Base-by-base conservation (phyloP, 64 coral and sea anemone species). In the Montipora cactus region DNA sequence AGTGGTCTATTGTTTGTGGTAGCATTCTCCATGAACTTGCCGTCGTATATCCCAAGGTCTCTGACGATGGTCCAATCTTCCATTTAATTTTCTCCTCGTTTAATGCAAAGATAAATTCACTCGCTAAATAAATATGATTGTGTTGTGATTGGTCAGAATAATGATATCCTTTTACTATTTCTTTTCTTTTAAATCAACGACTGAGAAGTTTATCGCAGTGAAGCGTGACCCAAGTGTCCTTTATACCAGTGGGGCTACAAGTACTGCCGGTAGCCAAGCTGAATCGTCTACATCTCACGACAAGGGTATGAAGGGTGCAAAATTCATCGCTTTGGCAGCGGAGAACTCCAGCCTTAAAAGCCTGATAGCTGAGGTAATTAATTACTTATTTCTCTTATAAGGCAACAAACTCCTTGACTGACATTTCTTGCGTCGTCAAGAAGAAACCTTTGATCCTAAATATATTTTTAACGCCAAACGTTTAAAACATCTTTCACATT, bases 281-380 rank as follows among this genome's bases (percentile, higher is more conserved):
- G 86, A 96, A 16, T 93, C 95, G 3, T 77, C 79, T 44, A 61
- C 80, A 19, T 93, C 95, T 3, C 87, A 88, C 37, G 95, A 96
- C 13, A 83, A 77, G 53, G 85, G 51, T 2, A 74, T 93, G 3
- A 83, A 89, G 47, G 90, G 95, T 22, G 80, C 95, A 50, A 93
- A 89, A 47, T 91, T 79, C 45, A 96, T 96, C 19, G 86, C 90
- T 10, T 66, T 96, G 47, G 87, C 81, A 12, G 95, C 95, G 2
- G 95, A 96, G 53, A 96, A 96, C 44, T 92, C 95, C 37, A 96
- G 84, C 47, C 59, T 96, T 14, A 96, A 84, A 69, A 69, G 45
- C 37, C 79, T 92, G 13, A 73, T 93, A 57, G 47, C 70, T 21
- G 90, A 96, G 95, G 95, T 96, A 76, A 81, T 19, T 53, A 7